Conservation (phyloP, 2,113 vertebrate species). For the Eurystomus gularis region DNA sequence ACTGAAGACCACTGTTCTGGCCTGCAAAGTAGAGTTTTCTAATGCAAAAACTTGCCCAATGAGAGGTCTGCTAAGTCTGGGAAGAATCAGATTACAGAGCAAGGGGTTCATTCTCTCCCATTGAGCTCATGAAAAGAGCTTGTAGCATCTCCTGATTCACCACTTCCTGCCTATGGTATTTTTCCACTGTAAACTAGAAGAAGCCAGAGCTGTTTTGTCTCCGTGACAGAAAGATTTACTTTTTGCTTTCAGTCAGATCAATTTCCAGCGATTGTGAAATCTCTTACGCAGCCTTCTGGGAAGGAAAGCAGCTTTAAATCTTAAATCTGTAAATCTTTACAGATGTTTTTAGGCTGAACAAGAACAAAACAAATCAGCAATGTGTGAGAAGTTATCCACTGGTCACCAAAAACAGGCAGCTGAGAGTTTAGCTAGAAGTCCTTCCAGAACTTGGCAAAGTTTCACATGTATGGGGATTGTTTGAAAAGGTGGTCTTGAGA, state of each 20-base stretch:
- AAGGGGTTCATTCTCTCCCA: background rate
- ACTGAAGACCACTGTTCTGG: background rate
- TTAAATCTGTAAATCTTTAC: background rate
- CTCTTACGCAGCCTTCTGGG: background rate
- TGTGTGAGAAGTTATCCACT: background rate
- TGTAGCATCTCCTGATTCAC: background rate
- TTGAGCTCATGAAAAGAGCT: background rate
- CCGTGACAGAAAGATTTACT: background rate
- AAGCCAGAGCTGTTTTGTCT: fast-evolving
- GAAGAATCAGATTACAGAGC: background rate
- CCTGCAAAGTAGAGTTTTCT: background rate
- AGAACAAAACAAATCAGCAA: background rate
- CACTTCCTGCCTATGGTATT: background rate
- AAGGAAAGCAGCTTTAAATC: background rate
- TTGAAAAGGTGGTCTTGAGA: background rate
- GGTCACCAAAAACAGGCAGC: background rate
- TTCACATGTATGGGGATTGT: fast-evolving
- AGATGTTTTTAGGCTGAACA: background rate
- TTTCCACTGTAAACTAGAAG: background rate
- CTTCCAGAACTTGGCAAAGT: background rate
- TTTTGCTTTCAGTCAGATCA: background rate
- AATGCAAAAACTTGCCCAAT: background rate
- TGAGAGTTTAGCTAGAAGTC: background rate
- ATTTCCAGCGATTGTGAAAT: background rate
- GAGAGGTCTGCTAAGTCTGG: background rate